Conservation (phyloP, 2,888 invertebrate species). For the Endotricha flammealis region DNA sequence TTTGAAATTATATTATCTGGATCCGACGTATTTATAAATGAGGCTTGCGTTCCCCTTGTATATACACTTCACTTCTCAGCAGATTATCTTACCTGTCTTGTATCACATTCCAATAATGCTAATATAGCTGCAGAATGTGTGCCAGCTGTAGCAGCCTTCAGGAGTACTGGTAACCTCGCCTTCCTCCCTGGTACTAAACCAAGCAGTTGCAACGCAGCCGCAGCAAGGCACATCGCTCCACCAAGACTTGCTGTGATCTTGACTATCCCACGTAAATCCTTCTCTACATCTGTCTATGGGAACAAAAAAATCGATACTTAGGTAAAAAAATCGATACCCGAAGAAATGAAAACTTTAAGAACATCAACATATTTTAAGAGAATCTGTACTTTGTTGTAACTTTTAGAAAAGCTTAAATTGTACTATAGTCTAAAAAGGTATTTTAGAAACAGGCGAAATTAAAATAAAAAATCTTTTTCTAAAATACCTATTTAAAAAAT, state of each 20-base stretch:
- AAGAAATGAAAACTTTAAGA: no score
- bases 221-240: constrained; percentile 60
- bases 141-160: constrained; percentile 59
- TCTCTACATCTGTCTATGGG: constrained; percentile 58
- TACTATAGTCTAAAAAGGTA: no score
- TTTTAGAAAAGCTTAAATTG: no score
- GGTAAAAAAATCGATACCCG: no score
- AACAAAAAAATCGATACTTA: neutral
- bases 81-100: constrained; percentile 52
- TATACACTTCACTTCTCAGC: constrained; percentile 4
- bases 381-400: no score
- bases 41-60: no score
- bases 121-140: constrained; percentile 61
- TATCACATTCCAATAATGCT: constrained; percentile 57
- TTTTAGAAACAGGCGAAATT: no score
- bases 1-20: no score
- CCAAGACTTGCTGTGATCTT: constrained; percentile 60
- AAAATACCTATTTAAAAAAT: no score
- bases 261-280: constrained; percentile 57
- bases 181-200: constrained; percentile 45
- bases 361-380: no score
- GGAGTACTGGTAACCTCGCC: constrained; percentile 44
- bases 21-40: no score
- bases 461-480: no score
- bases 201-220: constrained; percentile 55